Evolutionary conservation across 2,113 vertebrate genomes (phyloP), one percentile per base, ranked within the genome.

Genomic region (Chaetodon auriga): DNA sequence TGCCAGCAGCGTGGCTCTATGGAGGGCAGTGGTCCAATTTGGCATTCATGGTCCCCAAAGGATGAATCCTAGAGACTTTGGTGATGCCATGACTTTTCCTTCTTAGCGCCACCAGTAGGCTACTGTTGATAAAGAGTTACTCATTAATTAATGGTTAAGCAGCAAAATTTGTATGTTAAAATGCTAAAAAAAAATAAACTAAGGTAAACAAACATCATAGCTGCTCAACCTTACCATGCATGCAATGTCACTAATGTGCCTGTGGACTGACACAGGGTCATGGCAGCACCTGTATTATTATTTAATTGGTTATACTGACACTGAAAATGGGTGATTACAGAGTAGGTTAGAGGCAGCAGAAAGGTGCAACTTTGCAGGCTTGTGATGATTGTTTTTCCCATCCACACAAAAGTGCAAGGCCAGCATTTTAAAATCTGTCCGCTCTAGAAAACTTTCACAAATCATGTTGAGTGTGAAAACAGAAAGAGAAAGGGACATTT

Each of bases 271-370:
- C 41, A 7, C 36, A 11, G 35, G 35, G 41, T 60, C 15, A 60
- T 60, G 57, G 25, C 3, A 35, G 9, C 57, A 21, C 3, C 55
- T 57, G 12, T 6, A 25, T 18, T 25, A 25, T 18, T 25, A 58
- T 66, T 51, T 61, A 5, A 58, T 12, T 78, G 10, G 10, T 60
- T 48, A 19, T 16, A 23, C 8, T 80, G 15, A 51, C 30, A 38
- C 30, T 82, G n/a, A 4, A 60, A 61, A 66, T 58, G n/a, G 60
- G 11, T n/a, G 12, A 41, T 70, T 21, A 63, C 23, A 55, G 21
- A 60, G 38, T 6, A 60, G 30, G 30, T 30, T 30, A 30, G 9
- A 9, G 7, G 30, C 2, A 3, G 16, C 49, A 43, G 35, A 58
- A 64, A 74, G 14, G 18, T 53, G 23, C 14, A 8, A 38, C 60